These are phyloP conservation scores for Zaprionus ornatus DNA, from an alignment of 1,140 invertebrate species.

Conservation along the genomic window DNA sequence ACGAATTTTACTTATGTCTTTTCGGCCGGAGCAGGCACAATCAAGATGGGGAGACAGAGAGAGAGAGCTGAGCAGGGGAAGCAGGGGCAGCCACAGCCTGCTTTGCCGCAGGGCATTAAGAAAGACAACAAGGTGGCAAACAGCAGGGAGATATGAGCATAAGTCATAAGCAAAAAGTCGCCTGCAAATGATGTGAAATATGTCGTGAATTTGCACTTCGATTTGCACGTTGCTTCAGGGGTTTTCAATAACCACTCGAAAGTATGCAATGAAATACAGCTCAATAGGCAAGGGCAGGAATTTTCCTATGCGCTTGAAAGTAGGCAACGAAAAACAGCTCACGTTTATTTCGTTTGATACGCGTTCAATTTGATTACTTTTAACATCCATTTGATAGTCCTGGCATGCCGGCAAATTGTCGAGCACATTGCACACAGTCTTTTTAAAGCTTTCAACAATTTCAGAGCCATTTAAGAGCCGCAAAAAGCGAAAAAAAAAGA, in stretches of 20 bases:
- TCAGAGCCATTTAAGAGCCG: conserved; percentile 44
- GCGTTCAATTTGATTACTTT: not conserved
- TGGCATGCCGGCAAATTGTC: conserved; percentile 11
- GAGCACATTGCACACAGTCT: not conserved
- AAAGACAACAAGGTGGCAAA: conserved; percentile 62
- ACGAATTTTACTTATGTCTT: conserved; percentile 81
- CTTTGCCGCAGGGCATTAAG: conserved; percentile 71
- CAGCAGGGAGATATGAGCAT: conserved; percentile 20
- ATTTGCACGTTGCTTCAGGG: conserved; percentile 42
- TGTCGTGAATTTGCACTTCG: conserved; percentile 7
- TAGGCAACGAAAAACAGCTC: conserved; percentile 19
- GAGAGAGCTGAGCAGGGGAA: not conserved
- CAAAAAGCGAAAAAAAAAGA: not conserved
- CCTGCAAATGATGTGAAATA: conserved; percentile 26
- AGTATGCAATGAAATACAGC: conserved; percentile 27
- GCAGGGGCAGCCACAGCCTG: conserved; percentile 12
- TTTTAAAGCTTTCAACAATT: conserved; percentile 62
- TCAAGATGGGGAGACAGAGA: not conserved
- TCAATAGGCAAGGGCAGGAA: not conserved
- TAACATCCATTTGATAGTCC: not conserved
- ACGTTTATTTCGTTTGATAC: not conserved
- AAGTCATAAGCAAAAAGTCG: conserved; percentile 42
- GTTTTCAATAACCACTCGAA: not conserved
- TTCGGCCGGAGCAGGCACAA: conserved; percentile 28
- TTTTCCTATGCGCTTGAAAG: conserved; percentile 3